Conservation (phyloP, 64 coral and sea anemone genomes). For the Dendronephthya gigantea region DNA sequence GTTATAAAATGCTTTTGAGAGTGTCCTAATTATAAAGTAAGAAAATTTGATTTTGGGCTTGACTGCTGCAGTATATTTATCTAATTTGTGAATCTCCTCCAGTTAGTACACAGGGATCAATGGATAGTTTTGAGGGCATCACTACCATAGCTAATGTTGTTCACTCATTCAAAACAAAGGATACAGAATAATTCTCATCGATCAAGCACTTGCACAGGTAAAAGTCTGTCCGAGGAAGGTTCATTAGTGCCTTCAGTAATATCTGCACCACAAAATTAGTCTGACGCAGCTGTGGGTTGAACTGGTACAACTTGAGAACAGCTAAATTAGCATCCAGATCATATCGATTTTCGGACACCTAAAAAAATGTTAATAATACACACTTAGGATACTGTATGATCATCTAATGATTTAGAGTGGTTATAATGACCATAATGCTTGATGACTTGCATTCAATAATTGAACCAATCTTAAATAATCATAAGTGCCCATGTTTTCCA, state of each 20-base stretch:
- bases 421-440: no score
- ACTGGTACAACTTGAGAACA: not conserved
- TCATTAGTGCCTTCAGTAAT: not conserved
- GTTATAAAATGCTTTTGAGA: no score
- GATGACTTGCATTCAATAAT: no score
- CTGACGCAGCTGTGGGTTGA: not conserved
- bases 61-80: not conserved
- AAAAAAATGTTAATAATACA: not conserved
- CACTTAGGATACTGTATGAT: not conserved
- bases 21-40: no score
- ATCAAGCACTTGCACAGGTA: slow-evolving; percentile 14
- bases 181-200: not conserved
- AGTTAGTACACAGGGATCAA: no score
- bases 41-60: not conserved
- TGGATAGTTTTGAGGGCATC: no score
- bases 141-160: no score
- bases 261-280: not conserved
- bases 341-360: not conserved
- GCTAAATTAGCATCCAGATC: slow-evolving; percentile 7
- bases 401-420: not conserved
- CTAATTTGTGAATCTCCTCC: no score
- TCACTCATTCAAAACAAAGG: not conserved
- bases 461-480: no score
- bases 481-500: no score
- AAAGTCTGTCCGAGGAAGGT: not conserved